phyloP scores from a whole-genome alignment of 2,797 vertebrate species.

The Champsocephalus gunnari region DNA sequence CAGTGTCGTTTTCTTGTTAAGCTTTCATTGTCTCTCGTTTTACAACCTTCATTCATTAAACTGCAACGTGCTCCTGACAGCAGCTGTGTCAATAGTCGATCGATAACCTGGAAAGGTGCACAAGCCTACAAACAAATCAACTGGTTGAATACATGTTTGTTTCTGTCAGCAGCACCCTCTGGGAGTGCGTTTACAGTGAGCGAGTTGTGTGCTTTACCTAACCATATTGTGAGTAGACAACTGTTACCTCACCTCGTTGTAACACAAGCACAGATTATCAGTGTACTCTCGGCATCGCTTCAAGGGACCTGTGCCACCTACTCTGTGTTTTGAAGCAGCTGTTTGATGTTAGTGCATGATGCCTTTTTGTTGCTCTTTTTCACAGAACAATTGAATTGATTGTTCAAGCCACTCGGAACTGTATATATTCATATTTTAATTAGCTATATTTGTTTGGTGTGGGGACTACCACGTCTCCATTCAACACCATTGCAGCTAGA shows the following conservation, averaged over 20 bases:
- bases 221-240: slow-evolving; percentile 5
- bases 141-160: slow-evolving; percentile 12
- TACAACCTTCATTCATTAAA: slow-evolving; percentile 37
- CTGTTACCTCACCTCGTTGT: slow-evolving; percentile 28
- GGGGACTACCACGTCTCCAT: not conserved
- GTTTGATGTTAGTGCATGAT: slow-evolving; percentile 41
- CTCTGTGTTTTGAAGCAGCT: slow-evolving; percentile 56
- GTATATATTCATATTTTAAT: not conserved
- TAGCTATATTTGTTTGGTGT: not conserved
- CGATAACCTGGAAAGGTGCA: slow-evolving; percentile 39
- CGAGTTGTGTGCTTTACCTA: not conserved
- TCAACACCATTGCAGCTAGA: not conserved
- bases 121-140: slow-evolving; percentile 32
- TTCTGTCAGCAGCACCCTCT: not conserved
- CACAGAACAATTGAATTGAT: slow-evolving; percentile 7
- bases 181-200: not conserved
- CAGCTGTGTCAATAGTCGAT: slow-evolving; percentile 69
- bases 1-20: slow-evolving; percentile 1
- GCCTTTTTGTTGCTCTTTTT: slow-evolving; percentile 11
- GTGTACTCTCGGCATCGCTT: slow-evolving; percentile 19
- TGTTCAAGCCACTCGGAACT: not conserved
- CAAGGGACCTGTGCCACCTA: slow-evolving; percentile 46
- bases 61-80: slow-evolving; percentile 32
- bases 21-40: slow-evolving; percentile 2
- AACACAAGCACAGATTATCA: slow-evolving; percentile 35